Conservation (phyloP, 1,140 invertebrate genomes). For the Copidosoma floridanum region DNA sequence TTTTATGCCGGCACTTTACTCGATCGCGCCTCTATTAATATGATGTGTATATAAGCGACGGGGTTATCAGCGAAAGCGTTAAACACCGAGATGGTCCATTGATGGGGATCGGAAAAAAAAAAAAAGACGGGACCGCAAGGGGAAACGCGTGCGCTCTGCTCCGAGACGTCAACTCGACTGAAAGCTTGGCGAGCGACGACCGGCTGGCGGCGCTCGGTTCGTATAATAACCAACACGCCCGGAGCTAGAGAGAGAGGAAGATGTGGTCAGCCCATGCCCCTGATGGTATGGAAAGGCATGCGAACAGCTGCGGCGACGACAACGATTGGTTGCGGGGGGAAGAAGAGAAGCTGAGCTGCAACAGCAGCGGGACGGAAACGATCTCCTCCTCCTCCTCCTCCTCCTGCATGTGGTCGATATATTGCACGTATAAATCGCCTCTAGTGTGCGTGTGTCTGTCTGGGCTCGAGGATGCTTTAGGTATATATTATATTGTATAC, state of each 20-base stretch:
- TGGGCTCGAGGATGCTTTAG: not conserved
- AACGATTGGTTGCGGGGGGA: not conserved
- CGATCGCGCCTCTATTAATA: too few species aligned
- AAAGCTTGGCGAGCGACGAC: not conserved
- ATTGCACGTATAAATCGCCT: not conserved
- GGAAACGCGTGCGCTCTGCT: constrained; percentile 4
- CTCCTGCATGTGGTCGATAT: not conserved
- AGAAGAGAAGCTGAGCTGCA: too few species aligned
- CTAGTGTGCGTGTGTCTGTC: not conserved
- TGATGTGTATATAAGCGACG: too few species aligned
- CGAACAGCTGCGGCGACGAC: constrained; percentile 1
- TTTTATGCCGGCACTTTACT: too few species aligned
- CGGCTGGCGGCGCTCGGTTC: not conserved
- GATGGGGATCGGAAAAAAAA: not conserved
- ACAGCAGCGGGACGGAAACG: constrained; percentile 8
- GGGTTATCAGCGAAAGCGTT: too few species aligned
- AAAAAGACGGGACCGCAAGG: not conserved
- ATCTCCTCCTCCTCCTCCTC: not conserved
- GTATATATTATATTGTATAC: not conserved
- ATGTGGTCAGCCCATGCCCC: too few species aligned
- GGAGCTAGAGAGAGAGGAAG: too few species aligned
- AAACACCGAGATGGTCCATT: too few species aligned
- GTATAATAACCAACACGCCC: too few species aligned
- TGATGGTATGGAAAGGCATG: not conserved
- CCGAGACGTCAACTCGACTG: not conserved